Evolutionary conservation across 2,888 invertebrate genomes (phyloP), one percentile per base, ranked within the genome.

Genomic region (Cataglyphis albicans): DNA sequence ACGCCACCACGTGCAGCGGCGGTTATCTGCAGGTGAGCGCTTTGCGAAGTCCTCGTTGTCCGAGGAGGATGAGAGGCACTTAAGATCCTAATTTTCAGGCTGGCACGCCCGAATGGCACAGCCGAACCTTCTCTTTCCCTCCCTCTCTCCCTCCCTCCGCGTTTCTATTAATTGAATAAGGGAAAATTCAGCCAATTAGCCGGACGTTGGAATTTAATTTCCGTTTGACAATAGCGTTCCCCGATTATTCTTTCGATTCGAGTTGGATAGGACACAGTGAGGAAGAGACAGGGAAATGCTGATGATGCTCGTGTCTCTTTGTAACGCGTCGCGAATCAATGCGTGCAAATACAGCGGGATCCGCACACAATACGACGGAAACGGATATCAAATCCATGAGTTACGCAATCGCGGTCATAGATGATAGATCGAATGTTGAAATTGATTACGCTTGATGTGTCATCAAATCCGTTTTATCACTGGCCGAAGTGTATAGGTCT

Each of bases 1-100:
- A 98, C 94, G 98, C 98, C 15, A 98, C 98, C 48, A 97, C 97
- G 74, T 98, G 98, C 93, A 97, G 97, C 90, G 98, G 98, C 85
- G 98, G 98, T 90, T 98, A 97, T 93, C 96, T 98, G 96, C 98
- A 98, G 97, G 98, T 98, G 93, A 94, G 93, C 74, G 10, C 44
- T 59, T 15, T 21, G 70, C 12, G 1, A 41, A 12, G 1, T 9
- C 44, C 41, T 44, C 12, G 41, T 7, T 41, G n/a, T 63, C 48
- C 12, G 10, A 12, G 67, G 3, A 65, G 32, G 65, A 10, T 52
- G 55, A 72, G 35, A 52, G 21, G 21, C 78, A n/a, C 29, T 44
- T n/a, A n/a, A 52, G 52, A 32, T 35, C n/a, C 48, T 64, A 57
- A 70, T 76, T 73, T 73, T 35, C 61, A 52, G 38, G n/a, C 38